These are phyloP conservation scores for Folsomia candida DNA, from an alignment of 2,888 invertebrate species.

Conservation along the genomic window DNA sequence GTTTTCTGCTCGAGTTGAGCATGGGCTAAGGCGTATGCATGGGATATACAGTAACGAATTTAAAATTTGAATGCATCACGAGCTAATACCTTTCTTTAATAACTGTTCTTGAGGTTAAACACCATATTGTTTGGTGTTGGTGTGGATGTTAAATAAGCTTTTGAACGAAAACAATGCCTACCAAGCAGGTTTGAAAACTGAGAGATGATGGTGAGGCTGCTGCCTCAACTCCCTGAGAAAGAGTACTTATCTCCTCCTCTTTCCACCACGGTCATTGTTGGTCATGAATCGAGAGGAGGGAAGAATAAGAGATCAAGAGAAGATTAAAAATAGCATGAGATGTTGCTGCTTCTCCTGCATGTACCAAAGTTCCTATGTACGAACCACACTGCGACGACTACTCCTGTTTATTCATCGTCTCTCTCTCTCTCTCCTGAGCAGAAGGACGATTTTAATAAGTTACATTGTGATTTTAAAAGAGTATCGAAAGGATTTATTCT, in stretches of 20 bases:
- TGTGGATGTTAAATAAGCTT: not conserved
- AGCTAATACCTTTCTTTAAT: not conserved
- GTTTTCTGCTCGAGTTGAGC: not conserved
- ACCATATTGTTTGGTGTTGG: not conserved
- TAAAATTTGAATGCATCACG: not conserved
- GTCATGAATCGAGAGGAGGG: not conserved
- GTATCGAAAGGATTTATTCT: not conserved
- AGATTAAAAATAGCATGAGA: conserved; percentile 13
- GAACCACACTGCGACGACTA: not conserved
- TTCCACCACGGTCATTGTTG: no score
- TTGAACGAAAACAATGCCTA: not conserved
- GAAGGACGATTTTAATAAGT: not conserved
- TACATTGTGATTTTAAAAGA: not conserved
- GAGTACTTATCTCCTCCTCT: no score
- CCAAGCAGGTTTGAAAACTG: no score
- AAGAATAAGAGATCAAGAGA: conserved; percentile 12
- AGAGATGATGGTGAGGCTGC: no score
- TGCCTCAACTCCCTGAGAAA: no score
- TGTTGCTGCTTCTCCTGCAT: no score
- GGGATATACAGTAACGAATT: not conserved
- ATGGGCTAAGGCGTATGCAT: not conserved
- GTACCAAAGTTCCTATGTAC: no score
- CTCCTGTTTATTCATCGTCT: not conserved
- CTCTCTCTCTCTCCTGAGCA: no score
- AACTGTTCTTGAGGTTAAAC: not conserved